These are phyloP conservation scores for Sciaenops ocellatus DNA, from an alignment of 2,797 vertebrate genomes.

Conservation along the genomic window DNA sequence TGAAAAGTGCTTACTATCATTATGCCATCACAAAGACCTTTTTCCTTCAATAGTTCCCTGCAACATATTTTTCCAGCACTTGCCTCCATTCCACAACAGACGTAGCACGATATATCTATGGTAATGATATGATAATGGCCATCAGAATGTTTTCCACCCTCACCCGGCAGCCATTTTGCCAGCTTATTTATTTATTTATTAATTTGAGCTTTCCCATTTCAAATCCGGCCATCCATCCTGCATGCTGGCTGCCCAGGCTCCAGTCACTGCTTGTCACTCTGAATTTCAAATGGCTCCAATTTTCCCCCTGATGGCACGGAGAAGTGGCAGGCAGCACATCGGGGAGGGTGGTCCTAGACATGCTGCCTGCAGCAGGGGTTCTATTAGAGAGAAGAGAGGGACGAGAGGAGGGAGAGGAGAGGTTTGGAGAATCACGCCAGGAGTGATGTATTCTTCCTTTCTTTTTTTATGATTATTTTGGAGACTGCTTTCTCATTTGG, in stretches of 20 bases:
- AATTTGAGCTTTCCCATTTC: slow-evolving; percentile 73
- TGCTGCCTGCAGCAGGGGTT: slow-evolving; percentile 89
- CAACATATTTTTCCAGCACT: slow-evolving; percentile 60
- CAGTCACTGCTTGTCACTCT: slow-evolving; percentile 82
- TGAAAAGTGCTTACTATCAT: slow-evolving; percentile 46
- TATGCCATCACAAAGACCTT: slow-evolving; percentile 56
- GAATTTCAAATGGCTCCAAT: slow-evolving; percentile 88
- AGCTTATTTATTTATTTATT: slow-evolving; percentile 71
- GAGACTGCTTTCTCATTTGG: slow-evolving; percentile 90
- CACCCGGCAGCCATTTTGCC: slow-evolving; percentile 73
- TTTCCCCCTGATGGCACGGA: slow-evolving; percentile 92
- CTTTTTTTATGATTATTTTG: slow-evolving; percentile 81
- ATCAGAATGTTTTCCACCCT: slow-evolving; percentile 71
- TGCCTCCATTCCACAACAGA: slow-evolving; percentile 74
- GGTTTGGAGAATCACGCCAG: slow-evolving; percentile 85
- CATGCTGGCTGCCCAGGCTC: slow-evolving; percentile 75
- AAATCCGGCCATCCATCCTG: slow-evolving; percentile 73
- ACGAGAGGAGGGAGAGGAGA: slow-evolving; percentile 65
- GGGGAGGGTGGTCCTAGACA: slow-evolving; percentile 85
- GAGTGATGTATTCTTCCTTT: slow-evolving; percentile 85
- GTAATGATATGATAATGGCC: slow-evolving; percentile 79
- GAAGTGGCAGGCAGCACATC: slow-evolving; percentile 89
- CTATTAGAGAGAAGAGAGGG: slow-evolving; percentile 88
- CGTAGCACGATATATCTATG: slow-evolving; percentile 54
- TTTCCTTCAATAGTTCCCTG: slow-evolving; percentile 49